Evolutionary conservation across 2,888 invertebrate species (phyloP).

Genomic region (Andrena marginata): DNA sequence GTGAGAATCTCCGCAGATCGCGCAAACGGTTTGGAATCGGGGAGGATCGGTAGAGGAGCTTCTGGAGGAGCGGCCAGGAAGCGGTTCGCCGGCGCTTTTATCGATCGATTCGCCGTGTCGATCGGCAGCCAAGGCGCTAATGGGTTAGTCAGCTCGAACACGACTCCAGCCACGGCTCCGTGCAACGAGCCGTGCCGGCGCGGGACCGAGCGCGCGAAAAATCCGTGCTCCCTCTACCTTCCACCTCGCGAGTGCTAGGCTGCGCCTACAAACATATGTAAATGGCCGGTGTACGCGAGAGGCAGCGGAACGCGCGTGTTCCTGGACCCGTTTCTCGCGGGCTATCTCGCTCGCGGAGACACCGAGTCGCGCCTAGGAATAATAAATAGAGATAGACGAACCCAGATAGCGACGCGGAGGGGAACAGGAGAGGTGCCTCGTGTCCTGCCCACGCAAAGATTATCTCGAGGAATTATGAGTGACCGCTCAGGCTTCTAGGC

Average conservation of each 20-base stretch:
- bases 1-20: not conserved
- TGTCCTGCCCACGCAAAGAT: slow-evolving; percentile 80
- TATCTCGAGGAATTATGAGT: slow-evolving; percentile 82
- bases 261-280: slow-evolving; percentile 52
- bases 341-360: slow-evolving; percentile 66
- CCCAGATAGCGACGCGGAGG: slow-evolving; percentile 69
- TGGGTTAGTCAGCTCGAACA: slow-evolving; percentile 71
- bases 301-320: slow-evolving; percentile 46
- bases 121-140: slow-evolving; percentile 72
- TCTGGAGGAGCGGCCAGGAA: slow-evolving; percentile 43
- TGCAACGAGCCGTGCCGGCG: slow-evolving; percentile 41
- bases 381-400: slow-evolving; percentile 82
- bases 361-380: slow-evolving; percentile 76
- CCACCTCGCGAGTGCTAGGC: slow-evolving; percentile 7
- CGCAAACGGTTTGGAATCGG: not conserved
- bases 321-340: slow-evolving; percentile 35
- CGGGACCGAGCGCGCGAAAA: slow-evolving; percentile 65
- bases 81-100: slow-evolving; percentile 62
- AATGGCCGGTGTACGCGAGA: slow-evolving; percentile 39
- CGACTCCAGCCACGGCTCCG: slow-evolving; percentile 46
- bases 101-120: slow-evolving; percentile 72
- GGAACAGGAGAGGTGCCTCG: slow-evolving; percentile 63
- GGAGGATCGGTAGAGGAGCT: slow-evolving; percentile 3
- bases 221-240: slow-evolving; percentile 30
- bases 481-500: slow-evolving; percentile 77